A percentile compares a stretch with the other conserved stretches of the same genome.
These are phyloP conservation scores for Mesocricetus auratus DNA, from an alignment of 2,113 vertebrate genomes.

Conservation along the genomic window DNA sequence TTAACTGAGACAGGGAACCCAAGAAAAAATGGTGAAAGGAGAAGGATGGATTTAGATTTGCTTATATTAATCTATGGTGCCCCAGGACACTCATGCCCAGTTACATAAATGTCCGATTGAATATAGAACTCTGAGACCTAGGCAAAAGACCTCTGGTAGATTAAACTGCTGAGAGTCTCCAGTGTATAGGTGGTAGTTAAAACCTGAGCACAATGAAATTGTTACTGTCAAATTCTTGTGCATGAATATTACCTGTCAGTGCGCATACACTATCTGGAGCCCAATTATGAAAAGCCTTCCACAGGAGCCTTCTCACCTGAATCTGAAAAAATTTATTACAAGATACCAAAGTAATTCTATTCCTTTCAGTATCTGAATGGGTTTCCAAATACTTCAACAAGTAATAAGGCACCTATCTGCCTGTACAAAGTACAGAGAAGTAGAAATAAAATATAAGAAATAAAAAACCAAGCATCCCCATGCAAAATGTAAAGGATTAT, in stretches of 20 bases:
- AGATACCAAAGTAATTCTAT: neutral
- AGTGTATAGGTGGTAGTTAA: neutral
- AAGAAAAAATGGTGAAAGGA: neutral
- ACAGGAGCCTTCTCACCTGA: neutral
- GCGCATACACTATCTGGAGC: neutral
- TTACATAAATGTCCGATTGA: neutral
- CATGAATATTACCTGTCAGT: conserved; percentile 55
- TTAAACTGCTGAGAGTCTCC: neutral
- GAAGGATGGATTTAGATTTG: neutral
- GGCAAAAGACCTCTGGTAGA: neutral
- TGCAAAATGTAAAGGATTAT: neutral
- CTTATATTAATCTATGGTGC: conserved; percentile 30
- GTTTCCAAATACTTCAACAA: neutral
- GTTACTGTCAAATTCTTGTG: conserved; percentile 45
- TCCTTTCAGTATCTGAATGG: neutral
- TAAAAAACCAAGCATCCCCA: neutral
- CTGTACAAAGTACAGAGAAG: neutral
- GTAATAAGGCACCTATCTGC: neutral
- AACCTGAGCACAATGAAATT: neutral
- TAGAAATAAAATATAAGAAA: neutral
- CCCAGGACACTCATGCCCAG: neutral
- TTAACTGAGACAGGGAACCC: conserved; percentile 3
- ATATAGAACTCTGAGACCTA: neutral
- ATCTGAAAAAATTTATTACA: conserved; percentile 36
- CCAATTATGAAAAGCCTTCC: conserved; percentile 28